phyloP scores from a whole-genome alignment of 2,888 invertebrate genomes.

The Lepidocyrtinus sp. region DNA sequence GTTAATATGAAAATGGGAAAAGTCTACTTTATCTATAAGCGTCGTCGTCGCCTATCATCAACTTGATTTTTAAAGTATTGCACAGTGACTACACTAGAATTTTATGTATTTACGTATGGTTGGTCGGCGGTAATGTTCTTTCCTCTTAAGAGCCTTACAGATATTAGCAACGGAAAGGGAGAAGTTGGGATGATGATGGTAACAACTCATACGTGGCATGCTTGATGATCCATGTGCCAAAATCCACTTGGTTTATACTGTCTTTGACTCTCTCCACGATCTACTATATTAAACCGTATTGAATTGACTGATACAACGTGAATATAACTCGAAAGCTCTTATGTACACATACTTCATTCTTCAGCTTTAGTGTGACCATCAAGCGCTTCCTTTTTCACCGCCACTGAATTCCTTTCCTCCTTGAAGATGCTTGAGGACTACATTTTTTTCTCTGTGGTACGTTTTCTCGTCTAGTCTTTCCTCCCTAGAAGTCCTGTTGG shows the following conservation, averaged over 20 bases:
- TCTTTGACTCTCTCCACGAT: neutral
- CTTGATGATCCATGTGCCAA: slow-evolving; percentile 59
- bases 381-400: slow-evolving; percentile 49
- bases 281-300: slow-evolving; percentile 28
- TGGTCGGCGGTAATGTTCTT: slow-evolving; percentile 21
- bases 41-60: too few relatives aligned
- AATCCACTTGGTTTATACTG: slow-evolving; percentile 59
- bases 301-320: slow-evolving; percentile 4
- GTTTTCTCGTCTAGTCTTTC: neutral
- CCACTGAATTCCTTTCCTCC: slow-evolving; percentile 27
- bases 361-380: slow-evolving; percentile 45
- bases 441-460: slow-evolving; percentile 25
- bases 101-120: too few relatives aligned
- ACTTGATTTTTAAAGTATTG: too few relatives aligned
- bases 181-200: slow-evolving; percentile 34
- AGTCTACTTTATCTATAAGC: too few relatives aligned
- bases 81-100: too few relatives aligned
- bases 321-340: slow-evolving; percentile 40
- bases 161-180: slow-evolving; percentile 10
- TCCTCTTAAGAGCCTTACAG: neutral
- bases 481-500: neutral
- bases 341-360: slow-evolving; percentile 27
- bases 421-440: slow-evolving; percentile 1
- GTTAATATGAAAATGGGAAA: too few relatives aligned
- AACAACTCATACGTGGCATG: slow-evolving; percentile 59